phyloP scores from a whole-genome alignment of 2,888 invertebrate species.

The Drosophila longiperda region DNA sequence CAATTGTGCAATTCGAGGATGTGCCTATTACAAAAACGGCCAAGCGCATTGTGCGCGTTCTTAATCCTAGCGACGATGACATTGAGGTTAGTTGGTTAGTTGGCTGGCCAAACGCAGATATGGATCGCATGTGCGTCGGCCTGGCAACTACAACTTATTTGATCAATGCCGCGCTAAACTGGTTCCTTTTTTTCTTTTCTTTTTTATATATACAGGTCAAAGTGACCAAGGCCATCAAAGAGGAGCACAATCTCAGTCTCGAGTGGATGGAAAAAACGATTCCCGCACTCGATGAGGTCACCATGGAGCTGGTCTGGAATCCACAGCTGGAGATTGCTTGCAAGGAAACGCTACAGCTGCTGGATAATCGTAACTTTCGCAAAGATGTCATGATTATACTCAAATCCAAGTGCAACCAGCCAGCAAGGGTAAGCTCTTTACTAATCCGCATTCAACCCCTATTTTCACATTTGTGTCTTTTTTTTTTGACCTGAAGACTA shows the following conservation, averaged over 20 bases:
- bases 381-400: slow-evolving; percentile 89
- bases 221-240: slow-evolving; percentile 86
- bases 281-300: slow-evolving; percentile 86
- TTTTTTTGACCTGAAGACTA: slow-evolving; percentile 63
- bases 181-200: neutral
- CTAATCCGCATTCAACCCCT: slow-evolving; percentile 22
- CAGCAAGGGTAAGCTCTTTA: slow-evolving; percentile 68
- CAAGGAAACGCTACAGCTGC: slow-evolving; percentile 88
- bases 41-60: slow-evolving; percentile 86
- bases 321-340: slow-evolving; percentile 87
- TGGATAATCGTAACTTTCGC: slow-evolving; percentile 88
- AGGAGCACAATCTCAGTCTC: slow-evolving; percentile 87
- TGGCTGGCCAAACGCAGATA: slow-evolving; percentile 18
- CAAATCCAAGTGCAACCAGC: slow-evolving; percentile 86
- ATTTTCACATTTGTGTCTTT: neutral
- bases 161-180: slow-evolving; percentile 51
- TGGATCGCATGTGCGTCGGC: slow-evolving; percentile 47
- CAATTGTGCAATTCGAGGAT: slow-evolving; percentile 89
- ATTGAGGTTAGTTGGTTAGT: slow-evolving; percentile 84
- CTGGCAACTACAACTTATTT: slow-evolving; percentile 62
- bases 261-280: slow-evolving; percentile 87
- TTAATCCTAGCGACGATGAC: slow-evolving; percentile 86
- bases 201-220: slow-evolving; percentile 85
- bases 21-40: slow-evolving; percentile 87
- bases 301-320: slow-evolving; percentile 88